phyloP scores from a whole-genome alignment of 2,888 invertebrate species.

The Phyllotreta cruciferae region DNA sequence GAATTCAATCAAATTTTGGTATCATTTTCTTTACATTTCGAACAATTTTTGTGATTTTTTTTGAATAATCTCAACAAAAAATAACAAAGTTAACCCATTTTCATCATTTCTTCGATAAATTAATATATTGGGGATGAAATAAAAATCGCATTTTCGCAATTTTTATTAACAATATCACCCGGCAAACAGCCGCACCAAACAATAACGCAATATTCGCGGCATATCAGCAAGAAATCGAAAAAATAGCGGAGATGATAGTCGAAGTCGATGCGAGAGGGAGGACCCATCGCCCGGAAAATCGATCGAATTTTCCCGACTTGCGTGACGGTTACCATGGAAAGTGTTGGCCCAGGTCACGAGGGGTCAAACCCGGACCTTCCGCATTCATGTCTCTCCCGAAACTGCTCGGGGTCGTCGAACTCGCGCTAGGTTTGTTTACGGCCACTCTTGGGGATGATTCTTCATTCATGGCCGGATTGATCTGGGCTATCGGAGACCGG shows the following conservation, averaged over 20 bases:
- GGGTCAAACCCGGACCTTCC: conserved; percentile 62
- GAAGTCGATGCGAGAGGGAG: conserved; percentile 31
- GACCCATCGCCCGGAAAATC: conserved; percentile 51
- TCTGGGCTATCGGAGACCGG: not conserved
- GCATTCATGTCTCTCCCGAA: conserved; percentile 51
- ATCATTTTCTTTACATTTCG: no score
- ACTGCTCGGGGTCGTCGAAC: conserved; percentile 34
- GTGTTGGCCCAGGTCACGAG: conserved; percentile 63
- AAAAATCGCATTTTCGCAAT: no score
- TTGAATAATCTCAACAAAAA: no score
- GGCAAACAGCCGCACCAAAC: no score
- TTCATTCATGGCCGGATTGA: conserved; percentile 24
- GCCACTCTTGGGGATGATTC: conserved; percentile 25
- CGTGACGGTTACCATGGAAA: conserved; percentile 63
- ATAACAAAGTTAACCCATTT: no score
- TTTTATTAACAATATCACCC: no score
- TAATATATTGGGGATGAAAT: no score
- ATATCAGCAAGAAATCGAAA: conserved; percentile 28
- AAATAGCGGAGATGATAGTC: conserved; percentile 37
- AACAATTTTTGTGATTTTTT: no score
- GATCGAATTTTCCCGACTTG: conserved; percentile 59
- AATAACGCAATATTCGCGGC: conserved; percentile 1
- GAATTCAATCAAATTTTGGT: no score
- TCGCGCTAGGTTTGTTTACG: conserved; percentile 34
- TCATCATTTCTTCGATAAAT: no score